Evolutionary conservation across 2,888 invertebrate species (phyloP).

Genomic region (Osmoderma eremita): DNA sequence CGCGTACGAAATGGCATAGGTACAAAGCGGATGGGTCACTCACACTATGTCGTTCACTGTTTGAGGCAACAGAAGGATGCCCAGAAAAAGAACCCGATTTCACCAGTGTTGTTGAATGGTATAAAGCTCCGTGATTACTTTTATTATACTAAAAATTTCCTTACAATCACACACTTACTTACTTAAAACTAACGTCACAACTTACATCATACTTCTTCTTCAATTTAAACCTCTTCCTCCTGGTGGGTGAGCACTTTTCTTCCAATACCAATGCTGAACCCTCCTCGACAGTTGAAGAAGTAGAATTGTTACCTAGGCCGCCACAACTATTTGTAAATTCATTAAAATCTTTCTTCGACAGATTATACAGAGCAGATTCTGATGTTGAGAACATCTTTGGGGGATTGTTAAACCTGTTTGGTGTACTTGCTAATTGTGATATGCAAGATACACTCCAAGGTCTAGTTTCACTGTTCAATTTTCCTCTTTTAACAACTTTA

Average conservation of each 20-base stretch:
- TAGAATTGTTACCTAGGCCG: conserved; percentile 62
- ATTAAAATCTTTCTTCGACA: conserved; percentile 53
- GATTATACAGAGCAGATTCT: conserved; percentile 82
- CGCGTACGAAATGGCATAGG: conserved; percentile 67
- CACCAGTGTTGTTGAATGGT: conserved; percentile 64
- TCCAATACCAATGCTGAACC: conserved; percentile 64
- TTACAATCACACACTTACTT: conserved; percentile 1
- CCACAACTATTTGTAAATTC: conserved; percentile 51
- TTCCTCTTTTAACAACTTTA: conserved; percentile 74
- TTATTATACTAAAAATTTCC: conserved; percentile 61
- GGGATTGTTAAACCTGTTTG: conserved; percentile 38
- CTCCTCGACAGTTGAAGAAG: conserved; percentile 68
- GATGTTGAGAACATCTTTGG: conserved; percentile 81
- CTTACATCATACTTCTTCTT: conserved; percentile 50
- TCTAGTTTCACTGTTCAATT: conserved; percentile 69
- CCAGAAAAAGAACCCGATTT: conserved; percentile 82
- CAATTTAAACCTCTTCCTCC: conserved; percentile 59
- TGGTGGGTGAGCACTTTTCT: conserved; percentile 57
- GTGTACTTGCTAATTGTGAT: conserved; percentile 66
- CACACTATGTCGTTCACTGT: conserved; percentile 69
- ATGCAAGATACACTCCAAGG: conserved; percentile 92
- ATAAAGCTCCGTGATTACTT: conserved; percentile 69
- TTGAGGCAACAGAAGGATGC: conserved; percentile 67
- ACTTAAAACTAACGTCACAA: conserved; percentile 1
- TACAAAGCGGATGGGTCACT: conserved; percentile 73